Conservation (phyloP, 2,113 vertebrate species). For the Ceyx cyanopectus region DNA sequence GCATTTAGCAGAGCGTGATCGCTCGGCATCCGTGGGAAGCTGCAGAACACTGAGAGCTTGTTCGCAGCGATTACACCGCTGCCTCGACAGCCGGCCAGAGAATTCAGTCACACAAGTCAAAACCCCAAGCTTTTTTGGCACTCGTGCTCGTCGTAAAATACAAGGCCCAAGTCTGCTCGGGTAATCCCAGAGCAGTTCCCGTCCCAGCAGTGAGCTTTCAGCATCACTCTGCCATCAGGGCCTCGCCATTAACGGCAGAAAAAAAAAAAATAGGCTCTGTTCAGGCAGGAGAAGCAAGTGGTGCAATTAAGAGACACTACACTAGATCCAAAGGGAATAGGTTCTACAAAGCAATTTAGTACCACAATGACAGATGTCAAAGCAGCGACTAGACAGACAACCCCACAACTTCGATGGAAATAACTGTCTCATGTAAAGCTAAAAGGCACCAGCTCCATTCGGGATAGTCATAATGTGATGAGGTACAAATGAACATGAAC, state of each 20-base stretch:
- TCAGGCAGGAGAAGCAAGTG: background rate
- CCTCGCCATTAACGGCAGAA: background rate
- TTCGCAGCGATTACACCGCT: background rate
- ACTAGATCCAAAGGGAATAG: constrained; percentile 8
- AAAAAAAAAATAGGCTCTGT: constrained; percentile 33
- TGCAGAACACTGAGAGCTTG: constrained; percentile 25
- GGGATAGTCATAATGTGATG: background rate
- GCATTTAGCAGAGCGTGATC: constrained; percentile 52
- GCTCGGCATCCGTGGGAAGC: constrained; percentile 37
- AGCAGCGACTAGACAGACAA: background rate
- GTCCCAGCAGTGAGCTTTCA: background rate
- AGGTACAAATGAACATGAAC: accelerated
- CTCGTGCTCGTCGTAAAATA: background rate
- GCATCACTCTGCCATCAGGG: background rate
- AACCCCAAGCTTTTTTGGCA: constrained; percentile 46
- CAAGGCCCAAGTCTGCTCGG: background rate
- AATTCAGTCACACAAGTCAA: constrained; percentile 49
- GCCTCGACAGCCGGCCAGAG: background rate
- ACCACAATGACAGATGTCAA: constrained; percentile 37
- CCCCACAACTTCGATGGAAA: background rate
- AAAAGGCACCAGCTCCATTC: background rate
- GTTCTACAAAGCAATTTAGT: constrained; percentile 34
- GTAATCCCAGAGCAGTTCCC: background rate
- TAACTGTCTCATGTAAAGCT: background rate
- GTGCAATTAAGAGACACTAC: constrained; percentile 7